Conservation (phyloP, 2,797 vertebrate genomes). For the Euphonia xanthogaster region DNA sequence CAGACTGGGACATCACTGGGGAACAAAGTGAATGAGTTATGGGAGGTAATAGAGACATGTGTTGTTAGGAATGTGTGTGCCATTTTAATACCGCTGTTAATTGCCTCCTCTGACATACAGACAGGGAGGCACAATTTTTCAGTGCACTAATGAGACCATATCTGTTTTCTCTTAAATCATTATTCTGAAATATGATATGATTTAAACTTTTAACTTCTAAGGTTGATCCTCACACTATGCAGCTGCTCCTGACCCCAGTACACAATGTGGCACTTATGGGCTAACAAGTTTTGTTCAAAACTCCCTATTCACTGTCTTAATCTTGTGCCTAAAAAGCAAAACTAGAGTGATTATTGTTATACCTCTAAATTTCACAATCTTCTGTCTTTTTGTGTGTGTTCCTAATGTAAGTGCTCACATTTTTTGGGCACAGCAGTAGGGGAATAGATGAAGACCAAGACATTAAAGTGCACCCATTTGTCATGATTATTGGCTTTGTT, state of each 20-base stretch:
- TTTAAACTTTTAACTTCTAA: constrained; percentile 37
- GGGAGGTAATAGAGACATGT: background rate
- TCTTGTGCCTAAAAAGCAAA: background rate
- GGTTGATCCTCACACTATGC: background rate
- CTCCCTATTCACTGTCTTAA: background rate
- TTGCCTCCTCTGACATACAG: constrained; percentile 12
- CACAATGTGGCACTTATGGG: rapidly evolving
- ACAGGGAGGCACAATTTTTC: background rate
- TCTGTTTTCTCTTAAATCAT: constrained; percentile 39
- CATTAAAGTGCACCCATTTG: background rate
- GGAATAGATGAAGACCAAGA: background rate
- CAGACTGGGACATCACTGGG: background rate
- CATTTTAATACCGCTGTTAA: constrained; percentile 10
- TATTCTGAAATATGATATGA: background rate
- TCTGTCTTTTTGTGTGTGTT: background rate
- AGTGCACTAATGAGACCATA: constrained; percentile 16
- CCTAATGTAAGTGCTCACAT: background rate
- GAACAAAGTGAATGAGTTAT: constrained; percentile 26
- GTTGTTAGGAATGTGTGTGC: background rate
- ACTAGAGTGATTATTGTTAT: background rate
- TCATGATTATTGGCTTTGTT: background rate
- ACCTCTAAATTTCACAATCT: background rate
- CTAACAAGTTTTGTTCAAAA: background rate
- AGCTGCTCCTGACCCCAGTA: background rate
- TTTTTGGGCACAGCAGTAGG: background rate